These are phyloP conservation scores for Microdon myrmicae DNA, from an alignment of 2,888 invertebrate species.

Conservation along the genomic window DNA sequence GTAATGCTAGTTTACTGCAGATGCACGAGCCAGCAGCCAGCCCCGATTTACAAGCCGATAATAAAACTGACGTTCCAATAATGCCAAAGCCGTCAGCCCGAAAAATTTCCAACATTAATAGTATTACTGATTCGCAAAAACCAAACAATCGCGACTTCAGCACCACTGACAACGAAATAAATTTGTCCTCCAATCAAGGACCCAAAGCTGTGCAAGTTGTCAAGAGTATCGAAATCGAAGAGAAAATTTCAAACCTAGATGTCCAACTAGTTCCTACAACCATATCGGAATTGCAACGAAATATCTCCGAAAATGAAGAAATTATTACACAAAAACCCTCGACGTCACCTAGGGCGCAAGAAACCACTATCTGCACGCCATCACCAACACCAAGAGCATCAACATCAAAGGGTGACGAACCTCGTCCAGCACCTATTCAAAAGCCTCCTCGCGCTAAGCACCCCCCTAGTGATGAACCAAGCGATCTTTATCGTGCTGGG, in stretches of 20 bases:
- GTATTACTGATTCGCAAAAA: too few species aligned
- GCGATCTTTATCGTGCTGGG: slow-evolving; percentile 22
- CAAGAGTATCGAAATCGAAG: slow-evolving; percentile 16
- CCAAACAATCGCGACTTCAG: too few species aligned
- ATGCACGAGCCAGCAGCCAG: too few species aligned
- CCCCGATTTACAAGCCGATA: too few species aligned
- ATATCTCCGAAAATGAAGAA: slow-evolving; percentile 25
- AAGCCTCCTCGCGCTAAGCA: slow-evolving; percentile 32
- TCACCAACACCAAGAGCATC: slow-evolving; percentile 38
- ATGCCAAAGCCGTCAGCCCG: slow-evolving; percentile 13
- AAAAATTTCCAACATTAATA: too few species aligned
- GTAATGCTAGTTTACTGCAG: too few species aligned
- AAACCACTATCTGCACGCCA: slow-evolving; percentile 1
- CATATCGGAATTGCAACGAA: slow-evolving; percentile 43
- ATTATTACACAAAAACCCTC: slow-evolving; percentile 47
- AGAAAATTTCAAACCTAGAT: slow-evolving; percentile 23
- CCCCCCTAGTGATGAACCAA: slow-evolving; percentile 22
- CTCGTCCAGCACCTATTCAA: slow-evolving; percentile 22
- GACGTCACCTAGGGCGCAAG: slow-evolving; percentile 21
- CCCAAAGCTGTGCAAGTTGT: neutral
- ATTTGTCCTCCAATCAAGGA: slow-evolving; percentile 8
- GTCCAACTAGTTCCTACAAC: slow-evolving; percentile 23
- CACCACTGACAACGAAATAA: slow-evolving; percentile 1
- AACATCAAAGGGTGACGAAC: slow-evolving; percentile 29
- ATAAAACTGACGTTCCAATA: neutral